Percentiles rank a stretch among this genome's conserved stretches.
Conservation (phyloP, 2,113 vertebrate genomes). For the Acanthisitta chloris region DNA sequence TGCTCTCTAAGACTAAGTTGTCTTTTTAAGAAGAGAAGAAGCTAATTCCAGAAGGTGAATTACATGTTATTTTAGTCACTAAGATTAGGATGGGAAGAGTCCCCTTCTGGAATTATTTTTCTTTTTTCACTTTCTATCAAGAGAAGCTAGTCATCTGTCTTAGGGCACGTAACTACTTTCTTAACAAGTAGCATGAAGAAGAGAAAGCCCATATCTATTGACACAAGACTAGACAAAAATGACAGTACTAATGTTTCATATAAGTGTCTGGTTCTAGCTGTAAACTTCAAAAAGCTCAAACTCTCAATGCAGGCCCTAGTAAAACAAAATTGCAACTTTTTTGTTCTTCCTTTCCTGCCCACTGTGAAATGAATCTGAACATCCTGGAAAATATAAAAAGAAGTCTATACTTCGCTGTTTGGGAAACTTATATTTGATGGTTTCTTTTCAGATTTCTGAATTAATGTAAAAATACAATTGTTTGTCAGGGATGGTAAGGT, state of each 20-base stretch:
- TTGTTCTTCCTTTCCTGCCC: not conserved
- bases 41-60: not conserved
- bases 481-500: not conserved
- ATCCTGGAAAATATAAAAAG: not conserved
- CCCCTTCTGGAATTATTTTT: not conserved
- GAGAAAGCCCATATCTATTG: not conserved
- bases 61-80: not conserved
- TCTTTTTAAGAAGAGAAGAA: not conserved
- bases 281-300: not conserved
- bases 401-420: not conserved
- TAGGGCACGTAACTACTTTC: not conserved
- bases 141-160: not conserved
- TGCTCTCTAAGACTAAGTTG: not conserved
- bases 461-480: not conserved
- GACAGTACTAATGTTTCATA: not conserved
- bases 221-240: not conserved
- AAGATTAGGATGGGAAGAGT: not conserved
- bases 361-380: not conserved
- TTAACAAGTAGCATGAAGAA: not conserved
- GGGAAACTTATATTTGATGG: not conserved
- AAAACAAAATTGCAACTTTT: not conserved
- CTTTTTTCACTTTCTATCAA: not conserved
- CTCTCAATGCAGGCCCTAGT: not conserved
- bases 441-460: not conserved
- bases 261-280: not conserved